Evolutionary conservation across 2,797 vertebrate species (phyloP), one percentile per base, ranked within the genome.

Genomic region (Sciurus carolinensis): DNA sequence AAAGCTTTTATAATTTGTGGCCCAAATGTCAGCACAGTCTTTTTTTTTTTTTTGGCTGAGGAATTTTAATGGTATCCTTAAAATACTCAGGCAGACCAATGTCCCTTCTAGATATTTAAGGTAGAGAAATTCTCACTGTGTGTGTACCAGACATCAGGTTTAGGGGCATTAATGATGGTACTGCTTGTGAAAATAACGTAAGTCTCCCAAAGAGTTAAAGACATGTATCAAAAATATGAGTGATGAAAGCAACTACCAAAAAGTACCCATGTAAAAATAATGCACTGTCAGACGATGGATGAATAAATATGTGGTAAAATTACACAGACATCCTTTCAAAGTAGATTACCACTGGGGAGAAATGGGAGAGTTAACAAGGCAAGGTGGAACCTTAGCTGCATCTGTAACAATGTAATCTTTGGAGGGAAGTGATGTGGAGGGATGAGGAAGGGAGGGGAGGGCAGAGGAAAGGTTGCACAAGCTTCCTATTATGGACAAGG

Each of bases 271-370:
- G 3, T 59, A 28, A 62, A 80, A 97, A 80, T 5, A 33, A 69
- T 7, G 11, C 30, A 20, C 44, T n/a, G 26, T 11, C 76, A 52
- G 77, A 47, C 17, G 59, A 54, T 47, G 20, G 22, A 39, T 59
- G 73, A 30, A 75, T 52, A 72, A 85, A 59, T 59, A 39, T 28
- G 33, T 75, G 75, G 20, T 62, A 44, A n/a, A 90, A 79, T 86
- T 47, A 24, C 15, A 44, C 22, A 79, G 26, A 69, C 20, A 57
- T 28, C 26, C 22, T 52, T 91, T 91, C 52, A 80, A 85, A 64
- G 82, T 42, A 71, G 44, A 14, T 77, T 54, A 33, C 17, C 28
- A 50, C 44, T 44, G 3, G 4, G 36, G 18, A 80, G 62, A 92
- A 36, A 69, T 44, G 14, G 9, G 6, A 13, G n/a, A 13, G 52